Conservation (phyloP, 2,113 vertebrate genomes). For the Pomatorhinus ruficollis region DNA sequence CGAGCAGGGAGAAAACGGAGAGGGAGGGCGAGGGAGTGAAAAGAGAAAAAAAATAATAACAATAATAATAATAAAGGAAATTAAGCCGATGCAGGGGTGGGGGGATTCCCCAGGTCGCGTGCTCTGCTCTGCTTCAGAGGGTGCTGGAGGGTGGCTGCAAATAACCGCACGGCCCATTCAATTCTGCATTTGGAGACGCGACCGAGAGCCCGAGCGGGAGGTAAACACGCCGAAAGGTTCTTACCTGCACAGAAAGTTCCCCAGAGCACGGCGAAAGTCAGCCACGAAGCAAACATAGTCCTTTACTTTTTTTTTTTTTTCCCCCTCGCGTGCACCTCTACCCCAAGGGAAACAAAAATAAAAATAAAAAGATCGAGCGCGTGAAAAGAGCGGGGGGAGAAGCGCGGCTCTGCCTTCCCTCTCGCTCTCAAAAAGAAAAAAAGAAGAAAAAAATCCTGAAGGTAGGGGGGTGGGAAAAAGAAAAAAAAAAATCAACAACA, state of each 20-base stretch:
- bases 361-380: slow-evolving; percentile 58
- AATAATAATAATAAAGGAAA: background rate
- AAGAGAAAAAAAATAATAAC: background rate
- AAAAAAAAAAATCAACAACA: background rate
- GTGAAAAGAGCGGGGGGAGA: background rate
- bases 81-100: background rate
- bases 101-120: background rate
- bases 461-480: background rate
- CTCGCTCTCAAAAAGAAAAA: background rate
- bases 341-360: slow-evolving; percentile 67
- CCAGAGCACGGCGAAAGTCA: slow-evolving; percentile 82
- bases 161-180: slow-evolving; percentile 43
- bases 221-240: slow-evolving; percentile 38
- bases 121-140: background rate
- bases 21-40: background rate
- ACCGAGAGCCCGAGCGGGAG: background rate
- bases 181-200: background rate
- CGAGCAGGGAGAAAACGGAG: background rate
- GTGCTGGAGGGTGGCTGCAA: background rate
- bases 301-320: slow-evolving; percentile 58
- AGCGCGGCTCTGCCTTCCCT: background rate
- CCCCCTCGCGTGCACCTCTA: background rate
- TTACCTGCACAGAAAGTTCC: slow-evolving; percentile 87
- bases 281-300: slow-evolving; percentile 79
- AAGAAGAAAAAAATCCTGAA: background rate